Base-by-base conservation (phyloP, 2,888 invertebrate genomes). In the Diplolepis rosae region DNA sequence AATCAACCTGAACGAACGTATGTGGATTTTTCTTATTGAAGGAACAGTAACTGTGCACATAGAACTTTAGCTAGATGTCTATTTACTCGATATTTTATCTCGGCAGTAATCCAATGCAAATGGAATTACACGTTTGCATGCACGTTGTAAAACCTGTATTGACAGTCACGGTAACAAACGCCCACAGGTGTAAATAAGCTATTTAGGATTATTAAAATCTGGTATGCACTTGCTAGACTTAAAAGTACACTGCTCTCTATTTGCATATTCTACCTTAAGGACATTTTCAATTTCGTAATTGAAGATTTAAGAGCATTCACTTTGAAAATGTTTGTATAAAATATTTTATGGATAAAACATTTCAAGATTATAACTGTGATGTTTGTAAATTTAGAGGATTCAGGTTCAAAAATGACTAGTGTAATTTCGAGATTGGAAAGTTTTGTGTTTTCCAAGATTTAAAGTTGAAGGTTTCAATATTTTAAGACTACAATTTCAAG, bases 101-200 rank as follows among this genome's bases (percentile, higher is more conserved):
- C 13, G 32, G 22, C 24, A 39, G 61, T 61, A 61, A 35, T 24
- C 39, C 35, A 22, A 35, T 35, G 61, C 24, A 61, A 61, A 39
- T 61, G 24, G 39, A 61, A 15, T 39, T n/a, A 61, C 61, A 61
- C 18, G 35, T 61, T 61, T 61, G 35, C 61, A 61, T 61, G 35
- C 39, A 39, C 39, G 61, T 61, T 61, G 61, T 35, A 35, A 61
- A 61, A 61, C 61, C 61, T 24, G 61, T 61, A 35, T 27, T 61
- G 56, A 6, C 35, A 61, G 45, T 18, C 45, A 18, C 35, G 39
- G 61, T 61, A 61, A 61, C 24, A 39, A 61, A 35, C 61, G 61
- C 39, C 35, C 24, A 32, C 39, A 35, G 39, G 39, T 39, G 61
- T 39, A 39, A 61, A 61, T 61, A 39, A 61, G 39, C 61, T 39